phyloP scores from a whole-genome alignment of 2,888 invertebrate genomes.

The Aquatica leii region DNA sequence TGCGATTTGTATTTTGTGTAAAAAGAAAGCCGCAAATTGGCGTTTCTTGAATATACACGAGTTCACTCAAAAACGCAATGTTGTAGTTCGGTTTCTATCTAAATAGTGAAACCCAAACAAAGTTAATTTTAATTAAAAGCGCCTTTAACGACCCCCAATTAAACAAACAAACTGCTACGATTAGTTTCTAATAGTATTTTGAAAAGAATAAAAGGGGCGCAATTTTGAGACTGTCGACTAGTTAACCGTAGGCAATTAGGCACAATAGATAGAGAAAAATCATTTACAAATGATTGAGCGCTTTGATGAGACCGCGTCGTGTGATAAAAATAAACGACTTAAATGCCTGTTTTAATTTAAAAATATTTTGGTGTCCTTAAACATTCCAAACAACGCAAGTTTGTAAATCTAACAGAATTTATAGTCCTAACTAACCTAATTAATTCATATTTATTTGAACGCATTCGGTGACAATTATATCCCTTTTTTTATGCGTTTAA shows the following conservation, averaged over 20 bases:
- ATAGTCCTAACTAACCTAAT: slow-evolving; percentile 20
- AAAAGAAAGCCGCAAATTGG: too few relatives aligned
- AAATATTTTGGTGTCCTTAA: slow-evolving; percentile 37
- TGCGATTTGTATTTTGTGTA: too few relatives aligned
- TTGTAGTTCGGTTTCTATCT: too few relatives aligned
- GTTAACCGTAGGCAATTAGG: slow-evolving; percentile 24
- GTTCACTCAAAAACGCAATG: too few relatives aligned
- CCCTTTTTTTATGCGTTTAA: background rate
- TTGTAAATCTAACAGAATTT: slow-evolving; percentile 10
- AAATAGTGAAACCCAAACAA: too few relatives aligned
- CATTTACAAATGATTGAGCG: slow-evolving; percentile 33
- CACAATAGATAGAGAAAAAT: slow-evolving; percentile 26
- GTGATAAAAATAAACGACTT: slow-evolving; percentile 39
- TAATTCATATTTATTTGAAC: slow-evolving; percentile 22
- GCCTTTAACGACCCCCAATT: slow-evolving; percentile 27
- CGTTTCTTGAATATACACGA: too few relatives aligned
- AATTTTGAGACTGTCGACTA: slow-evolving; percentile 13
- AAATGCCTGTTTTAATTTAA: slow-evolving; percentile 42
- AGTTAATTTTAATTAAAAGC: slow-evolving; percentile 19
- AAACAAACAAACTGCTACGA: slow-evolving; percentile 24
- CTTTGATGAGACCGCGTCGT: slow-evolving; percentile 30
- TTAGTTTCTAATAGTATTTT: slow-evolving; percentile 16
- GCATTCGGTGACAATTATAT: background rate
- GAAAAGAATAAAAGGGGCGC: slow-evolving; percentile 11
- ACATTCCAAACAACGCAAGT: slow-evolving; percentile 33